Percentiles rank a stretch among this genome's conserved stretches.
phyloP scores from a whole-genome alignment of 2,888 invertebrate species.

The Cremastinae sp. region DNA sequence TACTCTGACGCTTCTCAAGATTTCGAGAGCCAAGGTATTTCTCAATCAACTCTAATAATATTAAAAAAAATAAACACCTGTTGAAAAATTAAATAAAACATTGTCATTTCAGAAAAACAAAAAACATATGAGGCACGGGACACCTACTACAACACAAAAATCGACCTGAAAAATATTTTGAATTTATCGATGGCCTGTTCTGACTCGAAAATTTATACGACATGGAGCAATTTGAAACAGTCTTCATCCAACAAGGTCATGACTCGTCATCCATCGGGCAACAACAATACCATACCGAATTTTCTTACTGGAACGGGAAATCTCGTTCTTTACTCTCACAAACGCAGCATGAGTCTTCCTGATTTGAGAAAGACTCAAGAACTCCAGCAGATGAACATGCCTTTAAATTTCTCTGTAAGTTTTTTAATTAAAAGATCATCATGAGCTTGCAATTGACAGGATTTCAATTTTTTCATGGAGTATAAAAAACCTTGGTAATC shows the following conservation, averaged over 20 bases:
- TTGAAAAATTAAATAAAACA: constrained; percentile 34
- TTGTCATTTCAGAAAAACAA: constrained; percentile 73
- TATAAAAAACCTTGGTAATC: too few relatives aligned
- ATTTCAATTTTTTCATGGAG: too few relatives aligned
- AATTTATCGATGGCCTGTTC: constrained; percentile 93
- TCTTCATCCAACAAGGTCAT: constrained; percentile 81
- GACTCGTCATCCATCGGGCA: constrained; percentile 88
- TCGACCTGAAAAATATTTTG: constrained; percentile 78
- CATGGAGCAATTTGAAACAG: constrained; percentile 92
- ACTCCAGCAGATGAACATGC: constrained; percentile 69
- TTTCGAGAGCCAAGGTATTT: constrained; percentile 77
- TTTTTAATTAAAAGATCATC: background rate
- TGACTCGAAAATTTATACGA: constrained; percentile 90
- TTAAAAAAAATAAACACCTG: background rate
- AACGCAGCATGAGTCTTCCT: constrained; percentile 90
- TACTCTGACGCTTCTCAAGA: constrained; percentile 87
- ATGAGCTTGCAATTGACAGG: too few relatives aligned
- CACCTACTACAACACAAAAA: constrained; percentile 72
- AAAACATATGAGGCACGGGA: constrained; percentile 74
- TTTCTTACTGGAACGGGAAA: constrained; percentile 71
- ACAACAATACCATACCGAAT: constrained; percentile 83
- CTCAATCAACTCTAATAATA: background rate
- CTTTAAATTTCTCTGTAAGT: constrained; percentile 87
- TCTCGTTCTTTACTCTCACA: constrained; percentile 64
- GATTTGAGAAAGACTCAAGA: constrained; percentile 82